Conservation (phyloP, 2,888 invertebrate genomes). For the Pinctada fucata region DNA sequence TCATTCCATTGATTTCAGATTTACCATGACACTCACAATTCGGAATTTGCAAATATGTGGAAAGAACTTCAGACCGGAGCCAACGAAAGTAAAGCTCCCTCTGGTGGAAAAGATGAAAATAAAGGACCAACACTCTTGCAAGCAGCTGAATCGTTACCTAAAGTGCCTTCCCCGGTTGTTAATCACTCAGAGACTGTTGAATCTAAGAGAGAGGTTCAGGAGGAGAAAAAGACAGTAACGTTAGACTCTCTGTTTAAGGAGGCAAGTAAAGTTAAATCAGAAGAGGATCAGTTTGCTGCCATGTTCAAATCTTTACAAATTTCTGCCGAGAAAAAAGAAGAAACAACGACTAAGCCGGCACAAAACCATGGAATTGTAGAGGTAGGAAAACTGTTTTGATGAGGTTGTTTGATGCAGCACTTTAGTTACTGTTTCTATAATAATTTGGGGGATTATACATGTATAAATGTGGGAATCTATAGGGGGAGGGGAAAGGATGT, state of each 20-base stretch:
- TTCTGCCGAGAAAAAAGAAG: constrained; percentile 31
- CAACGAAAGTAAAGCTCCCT: constrained; percentile 10
- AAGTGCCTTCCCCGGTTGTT: constrained; percentile 47
- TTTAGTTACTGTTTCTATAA: no score
- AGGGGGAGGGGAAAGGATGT: no score
- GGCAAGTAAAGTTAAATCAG: constrained; percentile 42
- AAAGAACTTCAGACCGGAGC: constrained; percentile 56
- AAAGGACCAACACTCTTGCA: constrained; percentile 47
- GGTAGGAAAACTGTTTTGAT: constrained; percentile 1
- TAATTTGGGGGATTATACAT: no score
- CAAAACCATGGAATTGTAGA: background rate
- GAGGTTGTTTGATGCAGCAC: background rate
- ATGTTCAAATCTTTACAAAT: constrained; percentile 55
- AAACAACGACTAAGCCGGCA: background rate
- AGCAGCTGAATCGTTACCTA: constrained; percentile 58
- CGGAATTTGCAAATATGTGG: constrained; percentile 70
- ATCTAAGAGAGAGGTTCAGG: background rate
- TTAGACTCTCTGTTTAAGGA: constrained; percentile 50
- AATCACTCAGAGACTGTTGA: constrained; percentile 6
- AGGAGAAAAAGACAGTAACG: constrained; percentile 15
- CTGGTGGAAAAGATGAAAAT: background rate
- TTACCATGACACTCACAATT: constrained; percentile 34
- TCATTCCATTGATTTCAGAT: background rate
- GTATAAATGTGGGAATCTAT: no score
- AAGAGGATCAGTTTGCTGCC: constrained; percentile 56